These are phyloP conservation scores for Brachionus calyciflorus DNA, from an alignment of 1,140 invertebrate species.

Conservation along the genomic window DNA sequence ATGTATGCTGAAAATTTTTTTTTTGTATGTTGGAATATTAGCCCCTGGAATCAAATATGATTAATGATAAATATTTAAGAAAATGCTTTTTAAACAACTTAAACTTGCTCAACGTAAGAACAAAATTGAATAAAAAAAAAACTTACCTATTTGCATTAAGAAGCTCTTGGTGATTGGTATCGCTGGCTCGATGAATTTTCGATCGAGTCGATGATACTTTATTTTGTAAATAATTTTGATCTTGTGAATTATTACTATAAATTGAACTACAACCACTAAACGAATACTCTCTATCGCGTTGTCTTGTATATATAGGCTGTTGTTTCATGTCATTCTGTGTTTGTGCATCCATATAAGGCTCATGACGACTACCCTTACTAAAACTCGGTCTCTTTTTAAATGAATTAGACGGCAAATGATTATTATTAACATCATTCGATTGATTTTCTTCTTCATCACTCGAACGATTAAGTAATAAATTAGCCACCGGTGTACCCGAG, in stretches of 20 bases:
- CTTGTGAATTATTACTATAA: no score
- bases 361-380: conserved; percentile 36
- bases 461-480: not conserved
- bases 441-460: conserved; percentile 30
- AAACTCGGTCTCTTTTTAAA: conserved; percentile 31
- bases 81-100: no score
- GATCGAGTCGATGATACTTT: no score
- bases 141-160: not conserved
- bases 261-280: not conserved
- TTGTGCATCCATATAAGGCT: conserved; percentile 26
- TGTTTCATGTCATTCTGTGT: not conserved
- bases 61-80: no score
- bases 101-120: no score
- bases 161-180: not conserved
- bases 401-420: conserved; percentile 13
- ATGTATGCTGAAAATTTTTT: no score
- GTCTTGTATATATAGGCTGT: not conserved
- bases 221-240: no score
- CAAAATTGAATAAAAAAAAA: no score
- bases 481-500: not conserved
- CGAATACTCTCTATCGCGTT: no score
- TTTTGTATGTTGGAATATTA: no score
- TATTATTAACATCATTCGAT: conserved; percentile 22
- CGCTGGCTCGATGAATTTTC: not conserved
- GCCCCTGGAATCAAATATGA: no score